Evolutionary conservation across 1,140 invertebrate genomes (phyloP).

Genomic region (Caenorhabditis brenneri): DNA sequence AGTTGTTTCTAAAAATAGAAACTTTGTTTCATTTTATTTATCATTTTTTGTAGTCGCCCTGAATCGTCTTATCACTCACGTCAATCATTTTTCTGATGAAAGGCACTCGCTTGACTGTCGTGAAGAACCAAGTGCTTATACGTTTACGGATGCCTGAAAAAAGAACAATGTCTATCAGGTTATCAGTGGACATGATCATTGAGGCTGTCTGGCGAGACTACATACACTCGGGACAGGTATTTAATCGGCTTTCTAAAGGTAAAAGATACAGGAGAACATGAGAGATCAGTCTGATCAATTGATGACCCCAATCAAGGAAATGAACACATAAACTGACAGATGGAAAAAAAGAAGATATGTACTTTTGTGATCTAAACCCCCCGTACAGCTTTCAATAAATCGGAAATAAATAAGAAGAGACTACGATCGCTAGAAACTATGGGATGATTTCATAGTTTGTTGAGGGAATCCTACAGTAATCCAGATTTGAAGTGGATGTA

Average conservation of each 20-base stretch:
- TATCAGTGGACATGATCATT: neutral
- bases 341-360: too few relatives aligned
- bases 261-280: neutral
- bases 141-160: conserved; percentile 35
- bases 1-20: conserved; percentile 26
- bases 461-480: too few relatives aligned
- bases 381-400: too few relatives aligned
- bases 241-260: neutral
- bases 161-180: neutral
- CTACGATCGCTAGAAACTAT: too few relatives aligned
- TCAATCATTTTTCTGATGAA: conserved; percentile 78
- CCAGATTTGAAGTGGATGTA: too few relatives aligned
- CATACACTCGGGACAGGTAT: neutral
- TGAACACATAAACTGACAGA: neutral
- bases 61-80: conserved; percentile 53
- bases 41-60: neutral
- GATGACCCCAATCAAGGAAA: neutral
- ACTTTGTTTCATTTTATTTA: neutral
- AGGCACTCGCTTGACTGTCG: conserved; percentile 46
- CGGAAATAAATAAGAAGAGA: too few relatives aligned
- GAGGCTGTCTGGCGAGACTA: conserved; percentile 2
- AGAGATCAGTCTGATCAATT: conserved; percentile 5
- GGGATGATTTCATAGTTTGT: too few relatives aligned
- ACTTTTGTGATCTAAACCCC: too few relatives aligned
- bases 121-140: conserved; percentile 54